A percentile compares a stretch with the other conserved stretches of the same genome.
phyloP scores from a whole-genome alignment of 2,888 invertebrate genomes.

The Caenorhabditis becei region DNA sequence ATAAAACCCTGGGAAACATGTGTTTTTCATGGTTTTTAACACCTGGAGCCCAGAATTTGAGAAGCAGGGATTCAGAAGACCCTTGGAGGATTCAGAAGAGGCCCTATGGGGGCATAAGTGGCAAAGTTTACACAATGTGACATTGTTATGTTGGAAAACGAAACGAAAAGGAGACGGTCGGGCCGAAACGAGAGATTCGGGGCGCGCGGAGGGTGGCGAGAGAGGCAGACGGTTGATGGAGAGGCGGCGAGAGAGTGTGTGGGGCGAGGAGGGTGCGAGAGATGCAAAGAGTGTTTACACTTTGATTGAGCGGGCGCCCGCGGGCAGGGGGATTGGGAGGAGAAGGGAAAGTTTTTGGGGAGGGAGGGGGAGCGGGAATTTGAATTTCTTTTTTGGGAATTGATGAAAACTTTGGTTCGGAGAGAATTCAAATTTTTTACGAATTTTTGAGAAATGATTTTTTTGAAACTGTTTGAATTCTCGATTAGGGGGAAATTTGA shows the following conservation, averaged over 20 bases:
- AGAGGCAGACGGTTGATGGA: conserved; percentile 27
- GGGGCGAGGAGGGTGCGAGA: conserved; percentile 7
- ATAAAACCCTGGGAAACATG: conserved; percentile 5
- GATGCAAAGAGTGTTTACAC: conserved; percentile 40
- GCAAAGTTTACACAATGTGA: conserved; percentile 43
- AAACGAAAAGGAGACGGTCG: background rate
- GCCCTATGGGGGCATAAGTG: conserved; percentile 3
- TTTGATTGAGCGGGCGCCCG: background rate
- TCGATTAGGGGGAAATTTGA: too few species aligned
- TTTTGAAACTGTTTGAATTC: too few species aligned
- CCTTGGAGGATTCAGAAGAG: background rate
- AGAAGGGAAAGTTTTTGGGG: background rate
- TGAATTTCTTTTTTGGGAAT: too few species aligned
- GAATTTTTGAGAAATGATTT: too few species aligned
- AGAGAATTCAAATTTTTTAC: too few species aligned
- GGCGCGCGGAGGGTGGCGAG: background rate
- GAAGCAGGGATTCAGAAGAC: too few species aligned
- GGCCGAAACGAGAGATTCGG: conserved; percentile 8
- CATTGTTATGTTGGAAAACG: conserved; percentile 1
- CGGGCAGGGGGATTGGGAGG: background rate
- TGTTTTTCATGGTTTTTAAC: too few species aligned
- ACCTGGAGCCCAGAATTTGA: too few species aligned
- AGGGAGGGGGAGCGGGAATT: background rate
- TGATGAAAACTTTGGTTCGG: too few species aligned
- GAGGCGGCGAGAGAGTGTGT: background rate